phyloP scores from a whole-genome alignment of 2,888 invertebrate species.

The Archips crataeganus region DNA sequence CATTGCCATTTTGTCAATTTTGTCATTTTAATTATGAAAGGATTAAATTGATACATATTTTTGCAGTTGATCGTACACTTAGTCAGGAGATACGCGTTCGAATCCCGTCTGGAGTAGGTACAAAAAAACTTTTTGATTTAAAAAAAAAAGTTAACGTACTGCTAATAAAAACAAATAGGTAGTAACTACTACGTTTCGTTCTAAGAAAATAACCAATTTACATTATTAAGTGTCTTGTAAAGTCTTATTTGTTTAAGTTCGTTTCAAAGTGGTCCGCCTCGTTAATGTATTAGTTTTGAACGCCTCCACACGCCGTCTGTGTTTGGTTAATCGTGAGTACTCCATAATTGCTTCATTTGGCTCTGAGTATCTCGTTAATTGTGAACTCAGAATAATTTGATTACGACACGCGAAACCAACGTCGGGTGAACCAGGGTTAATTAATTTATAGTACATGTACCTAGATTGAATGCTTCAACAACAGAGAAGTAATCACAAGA shows the following conservation, averaged over 20 bases:
- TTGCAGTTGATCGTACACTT: too few relatives aligned
- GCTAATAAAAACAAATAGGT: too few relatives aligned
- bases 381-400: neutral
- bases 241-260: neutral
- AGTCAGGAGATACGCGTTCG: too few relatives aligned
- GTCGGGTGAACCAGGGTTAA: neutral
- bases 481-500: too few relatives aligned
- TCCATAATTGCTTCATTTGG: constrained; percentile 1
- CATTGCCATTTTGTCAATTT: too few relatives aligned
- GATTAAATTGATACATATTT: too few relatives aligned
- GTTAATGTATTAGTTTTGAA: neutral
- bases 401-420: neutral
- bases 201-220: too few relatives aligned
- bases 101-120: too few relatives aligned
- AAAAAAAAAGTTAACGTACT: too few relatives aligned
- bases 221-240: neutral
- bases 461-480: neutral
- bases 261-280: neutral
- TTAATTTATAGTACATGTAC: neutral
- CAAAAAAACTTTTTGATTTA: too few relatives aligned
- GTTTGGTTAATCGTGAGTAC: neutral
- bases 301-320: neutral
- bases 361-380: neutral
- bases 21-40: too few relatives aligned
- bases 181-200: too few relatives aligned